phyloP scores from a whole-genome alignment of 2,888 invertebrate species.

The Biston stratarius region DNA sequence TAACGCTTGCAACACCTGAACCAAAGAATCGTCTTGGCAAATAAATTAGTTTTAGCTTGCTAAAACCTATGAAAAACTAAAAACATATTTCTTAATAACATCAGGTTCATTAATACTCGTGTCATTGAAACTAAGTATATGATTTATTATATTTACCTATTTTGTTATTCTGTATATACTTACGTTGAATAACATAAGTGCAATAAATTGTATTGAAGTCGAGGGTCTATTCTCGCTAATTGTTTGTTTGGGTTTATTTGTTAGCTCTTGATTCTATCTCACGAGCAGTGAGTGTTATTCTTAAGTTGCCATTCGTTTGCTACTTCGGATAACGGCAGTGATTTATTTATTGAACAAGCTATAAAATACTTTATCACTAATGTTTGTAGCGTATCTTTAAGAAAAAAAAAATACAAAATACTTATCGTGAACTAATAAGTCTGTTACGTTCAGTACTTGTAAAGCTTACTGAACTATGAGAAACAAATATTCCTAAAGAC shows the following conservation, averaged over 20 bases:
- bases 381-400: not conserved
- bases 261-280: constrained; percentile 20
- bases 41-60: too few species aligned
- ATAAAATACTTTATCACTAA: not conserved
- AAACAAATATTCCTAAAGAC: too few species aligned
- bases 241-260: constrained; percentile 31
- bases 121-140: not conserved
- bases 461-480: too few species aligned
- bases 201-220: constrained; percentile 17
- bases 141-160: not conserved
- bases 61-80: too few species aligned
- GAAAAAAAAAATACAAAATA: too few species aligned
- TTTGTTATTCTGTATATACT: not conserved
- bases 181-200: constrained; percentile 13
- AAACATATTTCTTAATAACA: not conserved
- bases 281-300: constrained; percentile 22
- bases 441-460: too few species aligned
- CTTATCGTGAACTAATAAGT: too few species aligned
- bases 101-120: not conserved
- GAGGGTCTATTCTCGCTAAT: constrained; percentile 26
- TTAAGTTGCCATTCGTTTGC: constrained; percentile 18
- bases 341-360: not conserved
- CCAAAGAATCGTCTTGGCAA: too few species aligned
- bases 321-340: constrained; percentile 12
- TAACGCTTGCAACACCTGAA: too few species aligned